A percentile compares a stretch with the other conserved stretches of the same genome.
These are phyloP conservation scores for Sialia sialis DNA, from an alignment of 2,113 vertebrate genomes.

Conservation along the genomic window DNA sequence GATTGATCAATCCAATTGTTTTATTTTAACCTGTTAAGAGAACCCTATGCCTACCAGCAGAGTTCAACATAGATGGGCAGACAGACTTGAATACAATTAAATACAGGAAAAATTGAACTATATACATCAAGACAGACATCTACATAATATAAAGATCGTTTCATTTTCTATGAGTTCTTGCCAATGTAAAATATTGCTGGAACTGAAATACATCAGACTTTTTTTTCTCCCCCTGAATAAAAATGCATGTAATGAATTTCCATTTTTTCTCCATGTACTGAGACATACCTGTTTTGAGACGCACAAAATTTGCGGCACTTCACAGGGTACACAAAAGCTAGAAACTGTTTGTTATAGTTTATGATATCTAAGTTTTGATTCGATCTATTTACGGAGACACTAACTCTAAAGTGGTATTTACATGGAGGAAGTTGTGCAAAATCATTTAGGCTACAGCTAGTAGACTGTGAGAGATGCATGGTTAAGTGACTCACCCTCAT, in stretches of 20 bases:
- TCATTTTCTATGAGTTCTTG: constrained; percentile 17
- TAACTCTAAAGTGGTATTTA: not conserved
- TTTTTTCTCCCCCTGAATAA: not conserved
- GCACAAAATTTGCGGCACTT: constrained; percentile 2
- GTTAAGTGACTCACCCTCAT: not conserved
- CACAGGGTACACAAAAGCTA: constrained; percentile 4
- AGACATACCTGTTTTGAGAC: not conserved
- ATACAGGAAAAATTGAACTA: constrained; percentile 59
- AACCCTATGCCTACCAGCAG: constrained; percentile 49
- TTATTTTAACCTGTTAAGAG: constrained; percentile 67
- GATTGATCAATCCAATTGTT: not conserved
- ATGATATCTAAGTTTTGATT: not conserved
- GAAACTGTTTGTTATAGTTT: not conserved
- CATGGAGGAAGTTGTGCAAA: not conserved
- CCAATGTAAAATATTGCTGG: not conserved
- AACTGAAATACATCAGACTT: not conserved
- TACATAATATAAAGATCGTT: not conserved
- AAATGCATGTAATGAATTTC: not conserved
- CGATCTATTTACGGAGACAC: not conserved
- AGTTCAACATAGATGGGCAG: constrained; percentile 39
- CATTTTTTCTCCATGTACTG: not conserved
- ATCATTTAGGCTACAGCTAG: not conserved
- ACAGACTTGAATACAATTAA: constrained; percentile 59
- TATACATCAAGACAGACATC: constrained; percentile 64
- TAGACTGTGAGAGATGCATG: not conserved